These are phyloP conservation scores for Carterocephalus palaemon DNA, from an alignment of 2,888 invertebrate genomes.

Conservation along the genomic window DNA sequence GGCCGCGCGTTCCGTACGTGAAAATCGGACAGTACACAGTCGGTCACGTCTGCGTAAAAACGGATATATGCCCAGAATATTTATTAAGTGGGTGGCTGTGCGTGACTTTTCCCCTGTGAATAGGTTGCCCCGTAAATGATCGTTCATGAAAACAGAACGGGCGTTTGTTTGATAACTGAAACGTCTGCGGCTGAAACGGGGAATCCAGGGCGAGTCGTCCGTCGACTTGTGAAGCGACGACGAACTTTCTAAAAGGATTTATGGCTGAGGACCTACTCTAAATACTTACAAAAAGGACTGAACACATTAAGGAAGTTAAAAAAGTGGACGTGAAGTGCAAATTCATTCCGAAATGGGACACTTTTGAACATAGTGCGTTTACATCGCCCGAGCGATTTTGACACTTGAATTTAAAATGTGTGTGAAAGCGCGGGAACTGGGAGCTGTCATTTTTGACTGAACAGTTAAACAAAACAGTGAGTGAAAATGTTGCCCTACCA, in stretches of 20 bases:
- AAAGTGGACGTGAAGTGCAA: constrained; percentile 25
- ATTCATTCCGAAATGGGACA: constrained; percentile 40
- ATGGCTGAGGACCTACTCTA: constrained; percentile 26
- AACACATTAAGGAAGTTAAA: too few relatives aligned
- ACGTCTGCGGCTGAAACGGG: constrained; percentile 45
- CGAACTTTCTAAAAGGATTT: constrained; percentile 17
- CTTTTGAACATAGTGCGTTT: constrained; percentile 34
- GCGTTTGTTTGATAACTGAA: constrained; percentile 67
- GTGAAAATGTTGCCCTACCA: constrained; percentile 90
- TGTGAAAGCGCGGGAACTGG: constrained; percentile 46
- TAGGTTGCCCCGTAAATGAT: constrained; percentile 70
- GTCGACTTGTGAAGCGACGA: constrained; percentile 37
- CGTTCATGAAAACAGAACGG: constrained; percentile 64
- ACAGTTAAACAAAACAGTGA: constrained; percentile 39
- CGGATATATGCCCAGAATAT: constrained; percentile 81
- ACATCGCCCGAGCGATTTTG: constrained; percentile 31
- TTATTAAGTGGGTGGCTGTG: constrained; percentile 80
- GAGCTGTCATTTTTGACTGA: constrained; percentile 38
- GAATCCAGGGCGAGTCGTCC: constrained; percentile 29
- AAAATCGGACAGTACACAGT: constrained; percentile 74
- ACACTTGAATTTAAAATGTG: constrained; percentile 42
- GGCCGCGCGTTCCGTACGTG: constrained; percentile 78
- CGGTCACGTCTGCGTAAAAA: constrained; percentile 79
- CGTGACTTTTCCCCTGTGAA: constrained; percentile 77
- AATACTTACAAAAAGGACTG: constrained; percentile 20